Percentiles rank a stretch among this genome's conserved stretches.
Evolutionary conservation across 2,888 invertebrate species (phyloP).

Genomic region (Sisyra terminalis): DNA sequence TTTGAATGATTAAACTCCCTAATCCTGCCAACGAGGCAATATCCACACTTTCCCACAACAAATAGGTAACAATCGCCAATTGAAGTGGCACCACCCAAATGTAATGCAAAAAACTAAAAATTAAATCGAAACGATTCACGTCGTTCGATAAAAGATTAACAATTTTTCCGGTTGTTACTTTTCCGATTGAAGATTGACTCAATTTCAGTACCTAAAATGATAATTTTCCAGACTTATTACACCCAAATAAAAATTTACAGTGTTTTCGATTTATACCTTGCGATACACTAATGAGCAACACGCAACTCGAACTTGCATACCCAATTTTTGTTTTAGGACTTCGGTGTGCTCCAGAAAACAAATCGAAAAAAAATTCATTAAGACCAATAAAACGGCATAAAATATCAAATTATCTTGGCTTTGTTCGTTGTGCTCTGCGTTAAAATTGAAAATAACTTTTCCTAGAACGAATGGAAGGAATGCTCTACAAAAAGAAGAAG

Average conservation of each 20-base stretch:
- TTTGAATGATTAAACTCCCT: slow-evolving; percentile 56
- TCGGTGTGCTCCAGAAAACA: slow-evolving; percentile 46
- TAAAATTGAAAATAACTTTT: not conserved
- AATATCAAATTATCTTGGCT: slow-evolving; percentile 40
- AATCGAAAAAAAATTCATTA: slow-evolving; percentile 35
- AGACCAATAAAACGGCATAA: slow-evolving; percentile 40
- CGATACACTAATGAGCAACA: slow-evolving; percentile 70
- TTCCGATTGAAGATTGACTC: slow-evolving; percentile 49
- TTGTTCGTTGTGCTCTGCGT: slow-evolving; percentile 15
- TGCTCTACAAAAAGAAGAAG: no score
- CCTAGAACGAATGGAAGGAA: not conserved
- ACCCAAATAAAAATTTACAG: not conserved
- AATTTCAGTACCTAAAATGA: slow-evolving; percentile 45
- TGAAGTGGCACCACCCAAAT: slow-evolving; percentile 70
- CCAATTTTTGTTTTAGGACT: slow-evolving; percentile 19
- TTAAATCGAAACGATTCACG: slow-evolving; percentile 79
- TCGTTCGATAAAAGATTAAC: slow-evolving; percentile 90
- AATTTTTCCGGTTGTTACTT: slow-evolving; percentile 74
- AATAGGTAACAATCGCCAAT: slow-evolving; percentile 51
- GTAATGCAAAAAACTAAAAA: slow-evolving; percentile 66
- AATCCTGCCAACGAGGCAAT: slow-evolving; percentile 54
- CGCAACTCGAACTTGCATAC: slow-evolving; percentile 67
- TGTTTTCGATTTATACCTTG: slow-evolving; percentile 53
- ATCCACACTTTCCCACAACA: slow-evolving; percentile 61
- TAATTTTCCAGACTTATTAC: not conserved